Base-by-base conservation (phyloP, 2,113 vertebrate species). In the Brachypteracias leptosomus region DNA sequence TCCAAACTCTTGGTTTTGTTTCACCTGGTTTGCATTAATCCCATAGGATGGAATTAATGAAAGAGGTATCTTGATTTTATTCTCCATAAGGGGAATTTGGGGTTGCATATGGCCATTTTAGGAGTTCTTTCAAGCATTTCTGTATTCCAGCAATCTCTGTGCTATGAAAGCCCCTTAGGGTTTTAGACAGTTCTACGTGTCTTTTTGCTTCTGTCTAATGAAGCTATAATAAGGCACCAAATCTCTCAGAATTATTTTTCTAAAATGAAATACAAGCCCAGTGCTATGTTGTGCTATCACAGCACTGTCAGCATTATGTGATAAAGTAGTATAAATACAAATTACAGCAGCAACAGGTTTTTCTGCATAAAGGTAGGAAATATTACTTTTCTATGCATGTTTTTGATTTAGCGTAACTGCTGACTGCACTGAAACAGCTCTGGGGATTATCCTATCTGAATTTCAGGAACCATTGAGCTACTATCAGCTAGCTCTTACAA, bases 311-410 rank as follows among this genome's bases (percentile, higher is more conserved):
- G 85, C 21, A 25, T 36, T 3, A 0, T 16, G 16, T 42, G 68
- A 71, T 85, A 51, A 88, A 93, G 72, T 17, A 25, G 11, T 47
- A 71, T 14, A 93, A 87, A 92, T 78, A 84, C n/a, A 83, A 96
- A 83, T 94, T 94, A 80, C 22, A 54, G 22, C 47, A 89, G 46
- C 62, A 85, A 79, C 46, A 55, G 10, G 16, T 62, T 94, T 67
- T 80, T 61, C 38, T 85, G 10, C 67, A 61, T 11, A 58, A n/a
- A 71, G 42, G 21, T 52, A 47, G 82, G 65, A 78, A 86, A 67
- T 85, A 52, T 1, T 81, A 67, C 49, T 81, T 75, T 77, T 36
- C 78, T 73, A 1, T 62, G 62, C 24, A 26, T 81, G 77, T 66
- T 62, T 89, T 84, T 81, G 61, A 79, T 84, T 80, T 78, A 35